A percentile compares a stretch with the other conserved stretches of the same genome.
phyloP scores from a whole-genome alignment of 2,888 invertebrate species.

The Ferdinandea cuprea region DNA sequence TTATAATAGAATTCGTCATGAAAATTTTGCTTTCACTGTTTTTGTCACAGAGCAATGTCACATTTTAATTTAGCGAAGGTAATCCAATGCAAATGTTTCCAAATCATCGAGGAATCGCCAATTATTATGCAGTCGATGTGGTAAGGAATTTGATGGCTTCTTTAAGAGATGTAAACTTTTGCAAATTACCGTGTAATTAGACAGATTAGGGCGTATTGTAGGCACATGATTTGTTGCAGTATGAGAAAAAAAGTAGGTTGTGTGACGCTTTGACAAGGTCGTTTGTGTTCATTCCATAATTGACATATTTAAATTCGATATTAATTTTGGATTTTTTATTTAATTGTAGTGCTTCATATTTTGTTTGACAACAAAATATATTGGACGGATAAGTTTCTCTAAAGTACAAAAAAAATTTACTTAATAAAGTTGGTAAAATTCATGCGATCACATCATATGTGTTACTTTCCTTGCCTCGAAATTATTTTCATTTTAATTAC shows the following conservation, averaged over 20 bases:
- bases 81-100: constrained; percentile 19
- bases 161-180: constrained; percentile 31
- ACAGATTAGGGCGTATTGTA: constrained; percentile 19
- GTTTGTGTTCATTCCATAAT: too few species aligned
- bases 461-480: too few species aligned
- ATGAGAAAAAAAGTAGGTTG: neutral
- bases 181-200: constrained; percentile 49
- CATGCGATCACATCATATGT: too few species aligned
- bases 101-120: constrained; percentile 4
- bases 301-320: too few species aligned
- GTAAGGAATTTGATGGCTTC: constrained; percentile 20
- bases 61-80: constrained; percentile 25
- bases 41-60: constrained; percentile 21
- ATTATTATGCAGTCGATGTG: constrained; percentile 43
- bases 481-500: too few species aligned
- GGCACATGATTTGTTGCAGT: constrained; percentile 13
- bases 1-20: constrained; percentile 36
- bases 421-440: too few species aligned
- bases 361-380: too few species aligned
- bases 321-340: too few species aligned
- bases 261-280: neutral
- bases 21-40: constrained; percentile 58
- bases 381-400: too few species aligned
- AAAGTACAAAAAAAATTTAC: too few species aligned
- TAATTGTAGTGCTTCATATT: too few species aligned